Percentiles rank a stretch among this genome's conserved stretches.
Conservation (phyloP, 2,888 invertebrate species). For the Oscheius onirici region DNA sequence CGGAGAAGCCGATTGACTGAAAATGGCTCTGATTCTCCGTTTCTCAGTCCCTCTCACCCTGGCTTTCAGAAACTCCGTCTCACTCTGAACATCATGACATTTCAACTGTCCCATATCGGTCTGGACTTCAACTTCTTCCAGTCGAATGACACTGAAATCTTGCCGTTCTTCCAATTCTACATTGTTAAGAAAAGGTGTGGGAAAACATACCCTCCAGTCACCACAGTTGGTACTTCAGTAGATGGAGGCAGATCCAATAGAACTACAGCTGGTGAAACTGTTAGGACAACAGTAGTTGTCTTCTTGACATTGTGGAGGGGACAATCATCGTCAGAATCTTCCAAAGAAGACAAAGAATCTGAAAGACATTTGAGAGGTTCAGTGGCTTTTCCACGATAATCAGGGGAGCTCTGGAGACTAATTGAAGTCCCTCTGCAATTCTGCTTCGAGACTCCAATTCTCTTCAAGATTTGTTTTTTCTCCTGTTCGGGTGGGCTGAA, state of each 20-base stretch:
- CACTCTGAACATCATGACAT: not conserved
- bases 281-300: not conserved
- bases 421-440: too few relatives aligned
- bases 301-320: not conserved
- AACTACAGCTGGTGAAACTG: not conserved
- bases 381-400: not conserved
- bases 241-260: constrained; percentile 11
- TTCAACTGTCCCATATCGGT: constrained; percentile 6
- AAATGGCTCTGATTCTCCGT: too few relatives aligned
- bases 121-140: constrained; percentile 17
- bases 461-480: too few relatives aligned
- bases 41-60: constrained; percentile 10
- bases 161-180: constrained; percentile 7
- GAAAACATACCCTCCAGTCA: not conserved
- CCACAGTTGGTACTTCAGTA: not conserved
- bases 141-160: constrained; percentile 14
- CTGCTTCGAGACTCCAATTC: too few relatives aligned
- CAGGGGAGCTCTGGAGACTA: too few relatives aligned
- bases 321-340: constrained; percentile 10
- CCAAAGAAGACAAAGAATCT: constrained; percentile 21
- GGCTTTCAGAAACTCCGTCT: not conserved
- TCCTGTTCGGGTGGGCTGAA: too few relatives aligned
- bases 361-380: not conserved
- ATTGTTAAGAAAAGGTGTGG: too few relatives aligned
- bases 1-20: constrained; percentile 30